These are phyloP conservation scores for Haliaeetus leucogaster DNA, from an alignment of 2,113 vertebrate genomes.

Conservation along the genomic window DNA sequence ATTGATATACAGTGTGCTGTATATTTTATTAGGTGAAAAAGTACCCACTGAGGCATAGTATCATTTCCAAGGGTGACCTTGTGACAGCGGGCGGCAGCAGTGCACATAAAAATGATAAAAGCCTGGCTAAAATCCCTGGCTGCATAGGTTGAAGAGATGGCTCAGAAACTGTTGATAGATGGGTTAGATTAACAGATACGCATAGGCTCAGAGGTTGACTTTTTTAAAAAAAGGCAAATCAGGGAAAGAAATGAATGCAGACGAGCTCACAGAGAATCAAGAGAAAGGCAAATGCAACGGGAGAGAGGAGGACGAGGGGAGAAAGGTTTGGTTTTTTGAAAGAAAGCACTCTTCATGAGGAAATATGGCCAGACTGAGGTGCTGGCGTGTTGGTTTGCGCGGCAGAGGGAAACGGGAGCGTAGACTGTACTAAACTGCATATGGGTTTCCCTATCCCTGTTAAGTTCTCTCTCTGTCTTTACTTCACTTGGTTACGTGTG, in stretches of 20 bases:
- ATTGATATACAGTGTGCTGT: conserved; percentile 24
- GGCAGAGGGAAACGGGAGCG: background rate
- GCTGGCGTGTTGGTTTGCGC: background rate
- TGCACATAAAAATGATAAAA: conserved; percentile 65
- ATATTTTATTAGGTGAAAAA: conserved; percentile 64
- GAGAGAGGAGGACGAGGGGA: background rate
- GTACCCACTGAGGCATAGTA: conserved; percentile 56
- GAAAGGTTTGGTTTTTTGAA: background rate
- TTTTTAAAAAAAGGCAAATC: background rate
- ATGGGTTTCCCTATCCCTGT: background rate
- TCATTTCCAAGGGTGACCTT: conserved; percentile 65
- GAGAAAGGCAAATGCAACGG: background rate
- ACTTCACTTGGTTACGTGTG: background rate
- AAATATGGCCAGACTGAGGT: background rate
- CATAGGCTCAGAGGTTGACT: background rate
- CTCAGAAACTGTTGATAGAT: conserved; percentile 48
- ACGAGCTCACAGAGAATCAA: background rate
- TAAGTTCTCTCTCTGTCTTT: background rate
- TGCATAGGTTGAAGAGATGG: conserved; percentile 2
- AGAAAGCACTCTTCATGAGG: background rate
- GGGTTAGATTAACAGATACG: background rate
- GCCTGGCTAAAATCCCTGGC: background rate
- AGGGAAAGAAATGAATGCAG: background rate
- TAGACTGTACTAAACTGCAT: background rate
- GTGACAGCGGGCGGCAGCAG: conserved; percentile 40